phyloP scores from a whole-genome alignment of 2,888 invertebrate genomes.

The Pterostichus madidus region DNA sequence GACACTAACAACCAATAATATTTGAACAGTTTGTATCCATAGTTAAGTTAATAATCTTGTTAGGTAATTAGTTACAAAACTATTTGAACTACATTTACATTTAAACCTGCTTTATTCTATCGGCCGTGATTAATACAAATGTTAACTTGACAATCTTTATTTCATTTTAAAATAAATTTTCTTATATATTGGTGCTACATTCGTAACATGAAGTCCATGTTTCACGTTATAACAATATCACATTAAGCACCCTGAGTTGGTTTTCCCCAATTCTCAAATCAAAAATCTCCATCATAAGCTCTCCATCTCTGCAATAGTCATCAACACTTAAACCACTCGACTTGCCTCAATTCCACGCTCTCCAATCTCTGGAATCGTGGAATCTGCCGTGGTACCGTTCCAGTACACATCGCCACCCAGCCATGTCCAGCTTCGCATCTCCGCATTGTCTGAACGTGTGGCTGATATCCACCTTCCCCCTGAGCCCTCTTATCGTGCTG shows the following conservation, averaged over 20 bases:
- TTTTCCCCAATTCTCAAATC: constrained; percentile 7
- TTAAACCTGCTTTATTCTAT: too few relatives aligned
- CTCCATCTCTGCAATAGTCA: background rate
- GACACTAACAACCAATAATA: too few relatives aligned
- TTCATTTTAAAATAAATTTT: too few relatives aligned
- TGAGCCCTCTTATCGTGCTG: constrained; percentile 14
- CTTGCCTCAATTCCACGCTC: constrained; percentile 15
- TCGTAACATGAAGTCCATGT: too few relatives aligned
- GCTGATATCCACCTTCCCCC: constrained; percentile 51
- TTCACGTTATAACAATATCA: background rate
- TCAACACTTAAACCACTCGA: constrained; percentile 39
- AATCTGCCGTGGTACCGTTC: background rate
- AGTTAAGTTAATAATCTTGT: too few relatives aligned
- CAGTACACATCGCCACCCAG: background rate
- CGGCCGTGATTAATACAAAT: too few relatives aligned
- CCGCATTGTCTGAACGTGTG: constrained; percentile 58
- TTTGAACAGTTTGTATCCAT: too few relatives aligned
- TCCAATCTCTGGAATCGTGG: constrained; percentile 40
- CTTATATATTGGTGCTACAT: too few relatives aligned
- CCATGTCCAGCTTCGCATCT: background rate
- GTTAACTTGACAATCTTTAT: too few relatives aligned
- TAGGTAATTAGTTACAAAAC: too few relatives aligned
- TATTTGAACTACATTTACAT: too few relatives aligned
- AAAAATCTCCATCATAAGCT: constrained; percentile 5
- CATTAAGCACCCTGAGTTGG: background rate